Evolutionary conservation across 2,113 vertebrate species (phyloP).

Genomic region (Anhinga rufa): DNA sequence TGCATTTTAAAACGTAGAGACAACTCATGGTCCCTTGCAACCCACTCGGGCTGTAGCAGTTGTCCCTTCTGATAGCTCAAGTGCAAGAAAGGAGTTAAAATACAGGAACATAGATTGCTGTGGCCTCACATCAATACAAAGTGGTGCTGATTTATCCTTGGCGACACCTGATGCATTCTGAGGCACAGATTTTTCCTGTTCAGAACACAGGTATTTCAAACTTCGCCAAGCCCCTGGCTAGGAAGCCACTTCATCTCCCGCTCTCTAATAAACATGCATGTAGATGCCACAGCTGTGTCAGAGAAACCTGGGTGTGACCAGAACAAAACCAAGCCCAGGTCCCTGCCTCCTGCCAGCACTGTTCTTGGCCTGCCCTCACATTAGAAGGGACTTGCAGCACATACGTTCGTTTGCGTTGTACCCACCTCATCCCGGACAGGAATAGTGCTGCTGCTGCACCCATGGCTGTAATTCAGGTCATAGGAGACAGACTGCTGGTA

Average conservation of each 20-base stretch:
- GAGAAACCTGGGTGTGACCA: background rate
- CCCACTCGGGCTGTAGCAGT: rapidly evolving
- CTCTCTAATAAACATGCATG: rapidly evolving
- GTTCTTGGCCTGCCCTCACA: rapidly evolving
- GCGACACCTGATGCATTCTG: background rate
- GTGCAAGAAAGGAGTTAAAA: background rate
- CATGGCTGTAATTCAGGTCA: rapidly evolving
- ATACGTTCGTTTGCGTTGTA: rapidly evolving
- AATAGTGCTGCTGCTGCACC: background rate
- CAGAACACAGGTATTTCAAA: background rate
- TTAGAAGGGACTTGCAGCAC: background rate
- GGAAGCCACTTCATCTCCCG: background rate
- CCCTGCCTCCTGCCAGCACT: rapidly evolving
- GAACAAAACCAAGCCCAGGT: background rate
- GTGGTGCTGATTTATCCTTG: background rate
- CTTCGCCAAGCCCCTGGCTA: background rate
- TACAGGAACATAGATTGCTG: background rate
- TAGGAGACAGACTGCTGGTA: background rate
- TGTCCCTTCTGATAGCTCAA: no score
- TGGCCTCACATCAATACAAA: rapidly evolving
- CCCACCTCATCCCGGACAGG: rapidly evolving
- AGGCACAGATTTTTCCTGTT: background rate
- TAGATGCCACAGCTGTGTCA: no score
- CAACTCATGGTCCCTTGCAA: background rate
- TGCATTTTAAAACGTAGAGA: background rate